Evolutionary conservation across 2,888 invertebrate species (phyloP), one percentile per base, ranked within the genome.

Genomic region (Dolichopus griseipennis): DNA sequence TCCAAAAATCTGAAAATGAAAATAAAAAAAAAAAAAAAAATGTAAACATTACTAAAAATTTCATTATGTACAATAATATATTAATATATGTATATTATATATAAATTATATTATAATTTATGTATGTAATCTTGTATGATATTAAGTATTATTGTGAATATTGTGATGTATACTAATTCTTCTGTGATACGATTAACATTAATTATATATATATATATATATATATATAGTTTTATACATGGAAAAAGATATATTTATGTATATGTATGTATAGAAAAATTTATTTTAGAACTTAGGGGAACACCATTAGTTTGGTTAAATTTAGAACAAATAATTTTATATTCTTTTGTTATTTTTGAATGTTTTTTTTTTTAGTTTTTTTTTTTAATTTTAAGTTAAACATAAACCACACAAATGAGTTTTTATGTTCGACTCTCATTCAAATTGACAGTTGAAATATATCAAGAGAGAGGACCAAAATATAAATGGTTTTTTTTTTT

Each of bases 331-430:
- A 52, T n/a, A 52, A 7, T 52, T 6, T 18, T 52, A 3, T 15
- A 6, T 6, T 52, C 6, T 52, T 12, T 52, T n/a, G 6, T 52
- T 52, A 6, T 52, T 18, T 52, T 52, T 52, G n/a, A n/a, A 6
- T n/a, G 18, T 52, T 15, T 52, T 52, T 52, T 7, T 52, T 52
- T 18, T 43, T 6, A 9, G 3, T 10, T 18, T n/a, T 12, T 52
- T 12, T 52, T 52, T 52, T 18, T 52, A 52, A 18, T 52, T 52
- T 52, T 52, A n/a, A 15, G 15, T 43, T 15, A 6, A 43, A 52
- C 52, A 52, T 52, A 52, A 52, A 52, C 52, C 52, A 52, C 52
- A 52, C 52, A 52, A 52, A 52, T 52, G 15, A 52, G n/a, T 52
- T 52, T 52, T 52, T 52, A 52, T 52, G 52, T 52, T 52, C 18